These are phyloP conservation scores for Diaprepes abbreviatus DNA, from an alignment of 2,888 invertebrate species.

Conservation along the genomic window DNA sequence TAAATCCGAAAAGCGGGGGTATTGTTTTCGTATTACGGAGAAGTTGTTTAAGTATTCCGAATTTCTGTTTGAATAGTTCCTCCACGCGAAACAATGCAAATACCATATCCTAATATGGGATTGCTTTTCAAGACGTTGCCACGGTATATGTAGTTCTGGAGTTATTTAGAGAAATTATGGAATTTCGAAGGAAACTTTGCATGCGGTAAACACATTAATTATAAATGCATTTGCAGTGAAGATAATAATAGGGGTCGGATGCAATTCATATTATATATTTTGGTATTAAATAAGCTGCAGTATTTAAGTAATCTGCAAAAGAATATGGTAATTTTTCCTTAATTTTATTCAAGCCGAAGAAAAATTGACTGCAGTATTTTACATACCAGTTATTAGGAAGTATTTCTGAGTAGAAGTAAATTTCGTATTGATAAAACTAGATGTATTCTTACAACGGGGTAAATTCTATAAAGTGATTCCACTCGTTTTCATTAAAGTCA, in stretches of 20 bases:
- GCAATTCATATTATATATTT: too few relatives aligned
- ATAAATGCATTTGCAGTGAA: background rate
- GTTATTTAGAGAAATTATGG: constrained; percentile 21
- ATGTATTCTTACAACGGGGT: too few relatives aligned
- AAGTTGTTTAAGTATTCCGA: constrained; percentile 24
- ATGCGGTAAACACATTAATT: constrained; percentile 15
- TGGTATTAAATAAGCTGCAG: too few relatives aligned
- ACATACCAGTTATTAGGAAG: too few relatives aligned
- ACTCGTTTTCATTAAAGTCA: too few relatives aligned
- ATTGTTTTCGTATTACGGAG: constrained; percentile 34
- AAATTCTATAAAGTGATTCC: too few relatives aligned
- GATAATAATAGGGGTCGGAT: background rate
- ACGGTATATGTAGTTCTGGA: constrained; percentile 3
- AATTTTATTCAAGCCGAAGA: too few relatives aligned
- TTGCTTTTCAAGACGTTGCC: constrained; percentile 32
- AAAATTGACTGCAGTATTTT: too few relatives aligned
- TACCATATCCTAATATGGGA: constrained; percentile 32
- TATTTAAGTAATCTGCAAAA: too few relatives aligned
- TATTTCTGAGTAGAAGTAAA: too few relatives aligned
- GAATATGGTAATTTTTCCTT: too few relatives aligned
- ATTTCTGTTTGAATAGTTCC: constrained; percentile 36
- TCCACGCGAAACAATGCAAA: constrained; percentile 31
- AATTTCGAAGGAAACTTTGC: constrained; percentile 26
- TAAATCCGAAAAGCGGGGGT: constrained; percentile 4
- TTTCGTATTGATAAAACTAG: too few relatives aligned